Evolutionary conservation across 2,888 invertebrate genomes (phyloP).

Genomic region (Hydriomena furcata): DNA sequence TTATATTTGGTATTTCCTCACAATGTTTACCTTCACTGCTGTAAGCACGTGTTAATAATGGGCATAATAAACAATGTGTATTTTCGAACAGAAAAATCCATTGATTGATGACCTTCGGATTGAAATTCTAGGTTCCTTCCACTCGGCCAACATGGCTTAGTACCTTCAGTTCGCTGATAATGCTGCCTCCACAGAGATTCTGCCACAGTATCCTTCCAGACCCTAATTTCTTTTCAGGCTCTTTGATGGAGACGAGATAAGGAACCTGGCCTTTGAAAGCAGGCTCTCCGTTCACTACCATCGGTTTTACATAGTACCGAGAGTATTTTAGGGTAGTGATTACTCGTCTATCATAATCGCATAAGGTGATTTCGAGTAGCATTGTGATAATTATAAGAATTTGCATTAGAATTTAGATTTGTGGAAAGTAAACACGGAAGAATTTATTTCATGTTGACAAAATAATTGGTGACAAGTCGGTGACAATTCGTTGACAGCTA

Average conservation of each 20-base stretch:
- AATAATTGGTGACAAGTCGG: not conserved
- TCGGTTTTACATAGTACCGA: constrained; percentile 44
- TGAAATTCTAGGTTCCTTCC: no score
- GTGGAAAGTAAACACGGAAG: constrained; percentile 6
- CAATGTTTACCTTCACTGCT: no score
- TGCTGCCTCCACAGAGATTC: constrained; percentile 64
- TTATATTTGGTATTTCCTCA: no score
- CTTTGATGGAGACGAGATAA: constrained; percentile 63
- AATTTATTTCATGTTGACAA: constrained; percentile 14
- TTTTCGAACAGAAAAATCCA: no score
- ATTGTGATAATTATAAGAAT: constrained; percentile 30
- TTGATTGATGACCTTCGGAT: no score
- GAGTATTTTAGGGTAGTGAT: constrained; percentile 62
- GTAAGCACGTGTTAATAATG: no score
- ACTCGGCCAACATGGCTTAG: no score
- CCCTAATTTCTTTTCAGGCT: constrained; percentile 31
- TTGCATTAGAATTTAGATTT: constrained; percentile 44
- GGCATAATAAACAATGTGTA: no score
- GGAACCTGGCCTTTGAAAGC: constrained; percentile 50
- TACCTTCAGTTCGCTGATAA: constrained; percentile 50
- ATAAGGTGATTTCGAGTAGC: constrained; percentile 31
- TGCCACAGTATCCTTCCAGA: constrained; percentile 42
- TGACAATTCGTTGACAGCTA: not conserved
- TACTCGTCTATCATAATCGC: constrained; percentile 46
- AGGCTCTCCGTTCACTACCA: constrained; percentile 54